Conservation (phyloP, 2,888 invertebrate genomes). For the Eristalis intricaria region DNA sequence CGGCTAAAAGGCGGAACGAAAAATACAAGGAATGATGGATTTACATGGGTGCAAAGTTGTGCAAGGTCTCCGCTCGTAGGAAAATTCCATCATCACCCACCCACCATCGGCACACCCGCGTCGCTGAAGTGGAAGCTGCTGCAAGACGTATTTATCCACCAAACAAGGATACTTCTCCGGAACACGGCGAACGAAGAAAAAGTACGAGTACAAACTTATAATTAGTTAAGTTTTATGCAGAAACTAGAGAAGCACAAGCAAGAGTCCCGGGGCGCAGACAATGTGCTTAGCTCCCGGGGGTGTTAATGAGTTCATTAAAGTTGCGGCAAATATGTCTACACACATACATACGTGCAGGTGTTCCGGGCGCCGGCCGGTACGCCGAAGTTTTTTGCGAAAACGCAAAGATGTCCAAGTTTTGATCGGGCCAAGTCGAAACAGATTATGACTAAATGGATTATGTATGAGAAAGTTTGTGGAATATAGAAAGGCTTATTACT, state of each 20-base stretch:
- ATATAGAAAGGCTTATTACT: background rate
- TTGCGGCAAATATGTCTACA: constrained; percentile 29
- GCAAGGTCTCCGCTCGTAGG: constrained; percentile 22
- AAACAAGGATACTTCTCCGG: background rate
- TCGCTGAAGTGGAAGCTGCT: too few species aligned
- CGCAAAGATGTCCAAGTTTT: background rate
- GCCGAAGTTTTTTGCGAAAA: background rate
- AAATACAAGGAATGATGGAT: constrained; percentile 42
- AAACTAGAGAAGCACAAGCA: background rate
- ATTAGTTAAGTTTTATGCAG: constrained; percentile 64
- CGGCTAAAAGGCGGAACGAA: constrained; percentile 17
- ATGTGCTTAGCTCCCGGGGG: constrained; percentile 17
- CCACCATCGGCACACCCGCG: background rate
- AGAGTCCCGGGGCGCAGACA: constrained; percentile 1
- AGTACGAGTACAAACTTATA: constrained; percentile 53
- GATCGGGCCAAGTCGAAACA: background rate
- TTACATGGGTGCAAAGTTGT: constrained; percentile 25
- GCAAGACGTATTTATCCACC: constrained; percentile 7
- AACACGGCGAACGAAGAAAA: constrained; percentile 5
- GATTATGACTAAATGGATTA: constrained; percentile 5
- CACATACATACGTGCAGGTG: background rate
- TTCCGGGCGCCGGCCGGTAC: background rate
- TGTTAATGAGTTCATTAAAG: constrained; percentile 55
- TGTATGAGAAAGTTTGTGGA: background rate
- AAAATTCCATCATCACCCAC: background rate